Conservation (phyloP, 2,113 vertebrate genomes). For the Hucho hucho region DNA sequence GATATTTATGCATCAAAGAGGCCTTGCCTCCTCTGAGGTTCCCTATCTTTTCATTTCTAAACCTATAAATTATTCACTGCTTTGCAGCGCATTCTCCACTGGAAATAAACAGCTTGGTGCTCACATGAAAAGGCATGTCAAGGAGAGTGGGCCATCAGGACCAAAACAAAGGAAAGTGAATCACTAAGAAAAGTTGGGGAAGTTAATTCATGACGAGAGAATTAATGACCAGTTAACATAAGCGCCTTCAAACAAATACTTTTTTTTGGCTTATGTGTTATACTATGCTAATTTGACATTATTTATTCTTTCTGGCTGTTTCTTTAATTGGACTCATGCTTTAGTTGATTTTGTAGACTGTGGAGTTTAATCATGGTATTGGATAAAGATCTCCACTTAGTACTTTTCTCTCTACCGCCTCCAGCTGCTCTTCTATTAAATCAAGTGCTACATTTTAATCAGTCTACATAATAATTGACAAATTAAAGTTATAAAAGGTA, state of each 20-base stretch:
- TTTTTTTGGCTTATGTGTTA: not conserved
- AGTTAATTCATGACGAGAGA: conserved; percentile 3
- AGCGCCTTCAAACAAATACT: no score
- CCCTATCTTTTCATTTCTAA: conserved; percentile 45
- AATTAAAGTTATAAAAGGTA: conserved; percentile 19
- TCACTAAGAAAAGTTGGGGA: conserved; percentile 3
- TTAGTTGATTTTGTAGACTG: not conserved
- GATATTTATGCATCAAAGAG: conserved; percentile 53
- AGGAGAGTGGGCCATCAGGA: conserved; percentile 20
- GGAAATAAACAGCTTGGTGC: conserved; percentile 29
- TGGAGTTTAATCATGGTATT: conserved; percentile 22
- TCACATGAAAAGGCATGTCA: conserved; percentile 31
- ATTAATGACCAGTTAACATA: no score
- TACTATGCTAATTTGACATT: not conserved
- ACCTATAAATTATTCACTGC: conserved; percentile 58
- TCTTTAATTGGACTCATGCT: not conserved
- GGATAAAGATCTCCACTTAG: conserved; percentile 9
- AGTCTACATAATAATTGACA: not conserved
- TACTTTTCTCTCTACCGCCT: conserved; percentile 14
- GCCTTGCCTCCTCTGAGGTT: conserved; percentile 36
- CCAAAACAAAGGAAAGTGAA: conserved; percentile 22
- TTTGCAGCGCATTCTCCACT: conserved; percentile 20
- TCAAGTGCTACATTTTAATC: not conserved
- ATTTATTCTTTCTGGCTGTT: not conserved
- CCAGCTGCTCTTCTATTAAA: not conserved